Conservation (phyloP, 2,113 vertebrate genomes). For the Peromyscus leucopus region DNA sequence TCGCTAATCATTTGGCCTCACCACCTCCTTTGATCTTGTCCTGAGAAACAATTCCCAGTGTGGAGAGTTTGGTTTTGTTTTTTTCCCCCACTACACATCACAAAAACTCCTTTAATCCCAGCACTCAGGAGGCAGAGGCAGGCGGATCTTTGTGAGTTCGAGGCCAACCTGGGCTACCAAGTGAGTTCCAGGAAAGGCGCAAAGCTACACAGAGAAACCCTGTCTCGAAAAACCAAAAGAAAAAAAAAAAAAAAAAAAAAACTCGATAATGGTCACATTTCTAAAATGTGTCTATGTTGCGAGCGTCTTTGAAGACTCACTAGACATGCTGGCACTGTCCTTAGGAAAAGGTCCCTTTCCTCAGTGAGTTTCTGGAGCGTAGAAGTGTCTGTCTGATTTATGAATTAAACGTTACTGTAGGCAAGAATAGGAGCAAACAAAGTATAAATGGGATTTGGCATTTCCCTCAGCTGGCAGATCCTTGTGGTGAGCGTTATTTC, state of each 20-base stretch:
- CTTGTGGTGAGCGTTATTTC: background rate
- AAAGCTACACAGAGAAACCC: no score
- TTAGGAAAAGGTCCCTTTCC: background rate
- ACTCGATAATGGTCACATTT: background rate
- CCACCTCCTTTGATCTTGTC: background rate
- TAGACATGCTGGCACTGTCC: background rate
- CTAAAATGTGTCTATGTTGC: background rate
- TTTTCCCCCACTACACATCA: background rate
- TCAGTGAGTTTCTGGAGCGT: background rate
- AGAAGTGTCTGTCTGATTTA: no score
- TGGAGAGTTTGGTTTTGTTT: background rate
- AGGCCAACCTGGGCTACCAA: no score
- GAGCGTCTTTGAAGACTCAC: background rate
- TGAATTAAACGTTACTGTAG: no score
- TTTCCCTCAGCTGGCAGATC: background rate
- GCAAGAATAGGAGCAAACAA: no score
- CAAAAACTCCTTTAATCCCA: background rate
- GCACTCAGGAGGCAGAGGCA: no score
- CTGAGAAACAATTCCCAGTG: constrained; percentile 36
- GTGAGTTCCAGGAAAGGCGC: no score
- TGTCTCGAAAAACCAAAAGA: no score
- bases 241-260: constrained; percentile 40
- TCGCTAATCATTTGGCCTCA: background rate
- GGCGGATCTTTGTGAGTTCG: no score
- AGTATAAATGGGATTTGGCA: no score